These are phyloP conservation scores for Palaemon carinicauda DNA, from an alignment of 1,140 invertebrate genomes.

Conservation along the genomic window DNA sequence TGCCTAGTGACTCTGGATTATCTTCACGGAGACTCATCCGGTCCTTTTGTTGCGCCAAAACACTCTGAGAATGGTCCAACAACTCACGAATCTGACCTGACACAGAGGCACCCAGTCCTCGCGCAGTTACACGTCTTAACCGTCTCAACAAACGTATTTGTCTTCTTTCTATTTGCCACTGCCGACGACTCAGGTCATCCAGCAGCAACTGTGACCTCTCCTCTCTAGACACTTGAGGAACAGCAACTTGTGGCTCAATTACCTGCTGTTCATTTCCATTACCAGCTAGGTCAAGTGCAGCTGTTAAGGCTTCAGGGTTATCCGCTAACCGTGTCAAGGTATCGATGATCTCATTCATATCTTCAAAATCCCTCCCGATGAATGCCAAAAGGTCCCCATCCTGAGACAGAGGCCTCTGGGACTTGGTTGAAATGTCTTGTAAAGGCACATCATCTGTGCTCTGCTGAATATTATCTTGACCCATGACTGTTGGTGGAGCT, in stretches of 20 bases:
- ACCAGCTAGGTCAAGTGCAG: not conserved
- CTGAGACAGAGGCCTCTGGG: constrained; percentile 21
- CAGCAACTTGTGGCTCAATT: not conserved
- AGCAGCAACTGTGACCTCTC: constrained; percentile 65
- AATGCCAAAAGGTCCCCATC: constrained; percentile 40
- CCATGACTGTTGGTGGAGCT: not conserved
- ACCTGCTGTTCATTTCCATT: not conserved
- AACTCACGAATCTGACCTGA: constrained; percentile 78
- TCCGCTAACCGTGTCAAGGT: constrained; percentile 37
- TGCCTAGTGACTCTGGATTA: constrained; percentile 58
- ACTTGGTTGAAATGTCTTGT: constrained; percentile 23
- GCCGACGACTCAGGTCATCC: constrained; percentile 67
- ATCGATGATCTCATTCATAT: constrained; percentile 50
- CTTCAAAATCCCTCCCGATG: constrained; percentile 37
- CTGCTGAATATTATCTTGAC: not conserved
- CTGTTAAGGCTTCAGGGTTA: constrained; percentile 45
- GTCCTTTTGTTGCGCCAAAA: constrained; percentile 65
- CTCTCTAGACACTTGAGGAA: constrained; percentile 60
- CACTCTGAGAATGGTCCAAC: constrained; percentile 75
- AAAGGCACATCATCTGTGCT: constrained; percentile 22
- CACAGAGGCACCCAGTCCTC: constrained; percentile 76
- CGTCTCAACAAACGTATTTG: constrained; percentile 77
- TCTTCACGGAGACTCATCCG: constrained; percentile 64
- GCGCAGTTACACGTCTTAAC: constrained; percentile 78
- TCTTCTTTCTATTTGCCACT: constrained; percentile 73